phyloP scores from a whole-genome alignment of 2,113 vertebrate genomes.

The Opisthocomus hoazin region DNA sequence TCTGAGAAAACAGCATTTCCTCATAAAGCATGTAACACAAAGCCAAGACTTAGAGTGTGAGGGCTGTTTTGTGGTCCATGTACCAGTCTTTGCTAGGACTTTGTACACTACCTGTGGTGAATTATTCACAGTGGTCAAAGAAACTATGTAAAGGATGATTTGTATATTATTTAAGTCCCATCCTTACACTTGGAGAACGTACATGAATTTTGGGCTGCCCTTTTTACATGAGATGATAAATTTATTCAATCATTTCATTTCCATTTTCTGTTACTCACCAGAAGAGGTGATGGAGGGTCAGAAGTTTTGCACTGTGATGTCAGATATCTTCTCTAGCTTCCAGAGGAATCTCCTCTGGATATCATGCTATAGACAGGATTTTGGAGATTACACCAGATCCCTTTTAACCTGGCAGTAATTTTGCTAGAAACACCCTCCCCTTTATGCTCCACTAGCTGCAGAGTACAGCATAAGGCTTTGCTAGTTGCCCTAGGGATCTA shows the following conservation, averaged over 20 bases:
- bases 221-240: neutral
- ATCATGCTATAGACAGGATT: neutral
- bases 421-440: neutral
- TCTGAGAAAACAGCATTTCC: neutral
- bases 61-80: neutral
- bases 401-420: neutral
- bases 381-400: neutral
- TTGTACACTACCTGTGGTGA: neutral
- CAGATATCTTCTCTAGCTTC: neutral
- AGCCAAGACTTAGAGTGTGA: neutral
- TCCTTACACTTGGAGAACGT: neutral
- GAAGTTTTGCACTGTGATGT: neutral
- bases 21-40: neutral
- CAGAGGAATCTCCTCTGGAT: neutral
- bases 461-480: neutral
- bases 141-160: neutral
- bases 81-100: neutral
- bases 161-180: neutral
- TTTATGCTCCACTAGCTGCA: neutral
- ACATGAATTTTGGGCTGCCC: neutral
- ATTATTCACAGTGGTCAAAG: neutral
- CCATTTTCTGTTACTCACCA: neutral
- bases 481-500: neutral
- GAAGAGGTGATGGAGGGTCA: neutral
- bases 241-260: neutral